Conservation (phyloP, 2,113 vertebrate species). For the Actenoides hombroni region DNA sequence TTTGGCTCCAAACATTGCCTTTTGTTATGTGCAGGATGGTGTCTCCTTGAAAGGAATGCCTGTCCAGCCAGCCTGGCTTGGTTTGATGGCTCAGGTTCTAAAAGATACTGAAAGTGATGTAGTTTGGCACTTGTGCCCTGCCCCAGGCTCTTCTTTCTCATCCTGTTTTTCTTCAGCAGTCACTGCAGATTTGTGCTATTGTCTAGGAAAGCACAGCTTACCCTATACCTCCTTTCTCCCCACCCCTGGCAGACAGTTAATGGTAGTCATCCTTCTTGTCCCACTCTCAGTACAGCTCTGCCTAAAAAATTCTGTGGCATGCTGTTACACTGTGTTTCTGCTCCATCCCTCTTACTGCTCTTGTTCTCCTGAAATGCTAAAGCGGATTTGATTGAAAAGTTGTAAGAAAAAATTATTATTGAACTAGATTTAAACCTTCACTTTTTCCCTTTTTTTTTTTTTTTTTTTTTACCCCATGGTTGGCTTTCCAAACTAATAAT, state of each 20-base stretch:
- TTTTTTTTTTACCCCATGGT: not conserved
- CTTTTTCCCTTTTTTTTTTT: not conserved
- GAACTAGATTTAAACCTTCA: not conserved
- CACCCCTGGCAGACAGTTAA: not conserved
- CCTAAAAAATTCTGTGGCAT: not conserved
- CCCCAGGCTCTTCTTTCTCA: not conserved
- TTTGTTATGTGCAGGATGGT: not conserved
- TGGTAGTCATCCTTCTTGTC: not conserved
- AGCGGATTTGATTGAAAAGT: not conserved
- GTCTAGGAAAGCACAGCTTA: not conserved
- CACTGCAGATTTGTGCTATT: not conserved
- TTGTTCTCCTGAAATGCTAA: not conserved
- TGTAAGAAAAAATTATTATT: not conserved
- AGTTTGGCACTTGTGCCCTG: not conserved
- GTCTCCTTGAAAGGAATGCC: not conserved
- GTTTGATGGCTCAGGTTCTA: not conserved
- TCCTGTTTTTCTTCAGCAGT: not conserved
- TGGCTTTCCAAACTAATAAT: slow-evolving; percentile 17
- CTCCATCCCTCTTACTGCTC: not conserved
- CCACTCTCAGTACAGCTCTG: not conserved
- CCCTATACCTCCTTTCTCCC: fast-evolving
- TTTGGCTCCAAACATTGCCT: not conserved
- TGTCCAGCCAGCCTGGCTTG: not conserved
- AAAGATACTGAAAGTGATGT: not conserved
- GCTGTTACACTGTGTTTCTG: not conserved